Evolutionary conservation across 2,888 invertebrate species (phyloP), one percentile per base, ranked within the genome.

Genomic region (Yponomeuta evonymella): DNA sequence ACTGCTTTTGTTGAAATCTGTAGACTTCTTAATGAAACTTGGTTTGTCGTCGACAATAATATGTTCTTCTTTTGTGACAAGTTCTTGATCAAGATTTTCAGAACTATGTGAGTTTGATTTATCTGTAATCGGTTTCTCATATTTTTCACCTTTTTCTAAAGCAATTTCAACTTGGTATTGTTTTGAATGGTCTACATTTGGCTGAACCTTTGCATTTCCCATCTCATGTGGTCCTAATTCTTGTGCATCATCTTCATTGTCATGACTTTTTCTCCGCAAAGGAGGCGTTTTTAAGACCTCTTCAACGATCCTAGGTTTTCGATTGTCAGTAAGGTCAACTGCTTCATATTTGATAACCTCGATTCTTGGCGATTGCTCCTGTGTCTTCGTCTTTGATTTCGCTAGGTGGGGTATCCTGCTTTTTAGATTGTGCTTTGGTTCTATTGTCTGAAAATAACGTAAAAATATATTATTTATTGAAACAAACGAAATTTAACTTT

Each of bases 291-390:
- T 67, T 43, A 71, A 43, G 29, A 71, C 71, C 67, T 71, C 67
- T 71, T 86, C 78, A 0, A 86, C 81, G 63, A 87, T 84, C 73
- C 79, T 80, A 1, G 87, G 86, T 70, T 68, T 68, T 72, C 73
- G 68, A 71, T 65, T 5, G 5, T 15, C 51, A 15, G 1, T 15
- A 58, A 15, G 15, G 12, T 58, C 5, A 15, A 58, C 8, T 12
- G 1, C 51, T 58, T 58, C 51, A 5, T 58, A 58, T 58, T 15
- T 58, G 51, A 58, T 12, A 12, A 15, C 5, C 15, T 58, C 51
- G 12, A 58, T 58, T 58, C 51, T 58, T 15, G 51, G 51, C 3
- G 15, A 51, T 51, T 51, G 51, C 11, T 15, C 6, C 3, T 8
- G 51, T 3, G 12, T 51, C 5, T 15, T 51, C 51, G 2, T 51